phyloP scores from a whole-genome alignment of 2,888 invertebrate species.

The Nudaria mundana region DNA sequence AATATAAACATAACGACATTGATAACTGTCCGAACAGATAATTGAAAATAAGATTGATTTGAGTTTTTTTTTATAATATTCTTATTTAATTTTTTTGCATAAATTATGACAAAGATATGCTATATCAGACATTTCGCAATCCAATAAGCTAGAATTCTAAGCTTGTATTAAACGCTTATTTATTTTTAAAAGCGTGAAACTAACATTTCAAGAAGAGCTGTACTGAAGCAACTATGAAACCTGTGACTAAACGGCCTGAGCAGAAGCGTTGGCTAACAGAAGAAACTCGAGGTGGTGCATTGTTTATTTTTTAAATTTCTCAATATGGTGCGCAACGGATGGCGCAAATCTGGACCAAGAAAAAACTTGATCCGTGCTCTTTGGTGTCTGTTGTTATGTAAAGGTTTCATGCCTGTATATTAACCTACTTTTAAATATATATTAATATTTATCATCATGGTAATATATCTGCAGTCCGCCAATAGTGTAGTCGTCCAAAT shows the following conservation, averaged over 20 bases:
- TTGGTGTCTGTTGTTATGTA: conserved; percentile 7
- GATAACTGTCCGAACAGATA: no score
- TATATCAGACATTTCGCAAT: neutral
- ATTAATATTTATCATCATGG: no score
- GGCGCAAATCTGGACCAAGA: conserved; percentile 25
- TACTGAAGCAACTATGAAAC: conserved; percentile 19
- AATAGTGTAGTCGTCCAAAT: no score
- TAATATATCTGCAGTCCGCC: no score
- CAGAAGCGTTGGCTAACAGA: conserved; percentile 20
- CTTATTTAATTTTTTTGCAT: neutral
- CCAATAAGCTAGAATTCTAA: conserved; percentile 18
- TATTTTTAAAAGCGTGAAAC: conserved; percentile 21
- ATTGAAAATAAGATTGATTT: no score
- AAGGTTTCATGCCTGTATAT: neutral
- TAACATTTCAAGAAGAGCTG: conserved; percentile 22
- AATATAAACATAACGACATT: no score
- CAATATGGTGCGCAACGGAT: conserved; percentile 20
- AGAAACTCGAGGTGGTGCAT: conserved; percentile 26
- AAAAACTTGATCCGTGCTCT: neutral
- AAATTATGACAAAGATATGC: neutral
- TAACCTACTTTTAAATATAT: neutral
- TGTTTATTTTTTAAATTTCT: conserved; percentile 9
- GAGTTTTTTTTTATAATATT: no score
- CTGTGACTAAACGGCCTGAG: conserved; percentile 25
- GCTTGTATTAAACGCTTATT: conserved; percentile 15